Base-by-base conservation (phyloP, 2,888 invertebrate species). In the Petrophora chlorosata region DNA sequence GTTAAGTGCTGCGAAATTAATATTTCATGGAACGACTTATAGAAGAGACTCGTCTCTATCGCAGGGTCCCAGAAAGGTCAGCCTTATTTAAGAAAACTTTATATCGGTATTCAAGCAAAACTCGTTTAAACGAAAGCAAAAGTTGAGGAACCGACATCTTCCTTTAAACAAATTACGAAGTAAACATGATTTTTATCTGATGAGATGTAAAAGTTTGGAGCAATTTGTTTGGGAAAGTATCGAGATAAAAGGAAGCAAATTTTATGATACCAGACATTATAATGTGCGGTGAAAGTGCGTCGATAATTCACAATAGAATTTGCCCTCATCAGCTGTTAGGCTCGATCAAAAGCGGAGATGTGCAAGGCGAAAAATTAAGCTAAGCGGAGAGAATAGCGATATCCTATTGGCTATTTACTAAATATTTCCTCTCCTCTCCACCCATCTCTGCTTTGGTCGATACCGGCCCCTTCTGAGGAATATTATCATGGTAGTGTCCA, bases 1-100 rank as follows among this genome's bases (percentile, higher is more conserved):
- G 65, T 70, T 65, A 50, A 42, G 49, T 53, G 29, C 36, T 28
- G 26, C 35, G 9, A 44, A 56, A 54, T 58, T 26, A 53, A 55
- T 57, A 25, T 38, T 38, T 23, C 3, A 1, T 12, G 9, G 23
- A 12, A 28, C 1, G n/a, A n/a, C n/a, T n/a, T n/a, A n/a, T n/a
- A n/a, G n/a, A n/a, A n/a, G n/a, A n/a, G n/a, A n/a, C n/a, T n/a
- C n/a, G n/a, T n/a, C n/a, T n/a, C n/a, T n/a, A n/a, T n/a, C n/a
- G n/a, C 17, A 22, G 29, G 23, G 36, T 30, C 8, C 9, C 10
- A 22, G 12, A 43, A 34, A 30, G 23, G 7, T 38, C 25, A 10
- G 32, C 15, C 13, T 19, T 16, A 3, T 9, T 13, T 7, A 29
- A 17, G 9, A 15, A 46, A 46, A 40, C 23, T 40, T 39, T 29